Conservation (phyloP, 2,888 invertebrate genomes). For the Ceramica pisi region DNA sequence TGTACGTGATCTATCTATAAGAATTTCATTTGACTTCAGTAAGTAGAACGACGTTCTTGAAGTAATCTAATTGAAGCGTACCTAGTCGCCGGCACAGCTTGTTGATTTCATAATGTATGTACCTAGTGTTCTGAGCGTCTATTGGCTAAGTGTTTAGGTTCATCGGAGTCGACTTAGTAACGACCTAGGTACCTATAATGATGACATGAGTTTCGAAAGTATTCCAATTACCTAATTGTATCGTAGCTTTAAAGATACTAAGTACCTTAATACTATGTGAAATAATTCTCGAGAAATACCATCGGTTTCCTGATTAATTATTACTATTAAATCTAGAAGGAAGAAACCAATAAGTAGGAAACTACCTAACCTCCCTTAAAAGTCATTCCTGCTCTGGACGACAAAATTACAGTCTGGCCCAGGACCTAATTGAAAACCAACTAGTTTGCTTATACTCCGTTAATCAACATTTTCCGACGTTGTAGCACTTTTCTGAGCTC, state of each 20-base stretch:
- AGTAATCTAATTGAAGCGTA: conserved; percentile 57
- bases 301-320: neutral
- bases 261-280: too few relatives aligned
- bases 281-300: neutral
- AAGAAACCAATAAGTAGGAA: neutral
- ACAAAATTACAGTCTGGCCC: neutral
- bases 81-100: conserved; percentile 13
- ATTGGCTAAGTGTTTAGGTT: neutral
- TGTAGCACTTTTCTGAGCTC: conserved; percentile 42
- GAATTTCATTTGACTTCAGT: conserved; percentile 32
- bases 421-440: conserved; percentile 10
- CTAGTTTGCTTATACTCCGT: conserved; percentile 4
- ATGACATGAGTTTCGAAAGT: neutral
- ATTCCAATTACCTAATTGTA: neutral
- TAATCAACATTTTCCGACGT: conserved; percentile 39
- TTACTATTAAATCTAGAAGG: neutral
- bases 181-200: neutral
- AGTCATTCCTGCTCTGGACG: neutral
- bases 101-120: conserved; percentile 36
- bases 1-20: conserved; percentile 25
- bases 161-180: neutral
- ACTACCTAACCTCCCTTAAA: too few relatives aligned
- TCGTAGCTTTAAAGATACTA: neutral
- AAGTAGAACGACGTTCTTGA: conserved; percentile 49
- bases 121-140: conserved; percentile 7